Evolutionary conservation across 2,797 vertebrate species (phyloP).

Genomic region (Poeciliopsis presidionis): DNA sequence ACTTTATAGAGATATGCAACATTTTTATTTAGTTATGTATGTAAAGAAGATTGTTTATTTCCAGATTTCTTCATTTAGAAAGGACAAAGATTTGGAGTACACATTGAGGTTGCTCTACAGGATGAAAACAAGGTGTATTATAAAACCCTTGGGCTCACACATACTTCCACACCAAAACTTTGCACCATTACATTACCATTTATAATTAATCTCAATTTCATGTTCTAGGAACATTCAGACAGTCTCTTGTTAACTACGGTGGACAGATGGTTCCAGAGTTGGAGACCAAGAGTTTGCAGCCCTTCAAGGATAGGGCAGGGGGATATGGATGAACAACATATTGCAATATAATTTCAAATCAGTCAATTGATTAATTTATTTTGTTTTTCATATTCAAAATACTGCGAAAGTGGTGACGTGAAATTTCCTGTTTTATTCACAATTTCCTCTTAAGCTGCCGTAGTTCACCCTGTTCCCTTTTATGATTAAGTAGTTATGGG

Average conservation of each 20-base stretch:
- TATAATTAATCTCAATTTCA: conserved; percentile 33
- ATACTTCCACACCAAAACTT: neutral
- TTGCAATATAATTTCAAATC: no score
- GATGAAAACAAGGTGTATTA: neutral
- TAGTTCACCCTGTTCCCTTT: no score
- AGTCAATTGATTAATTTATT: no score
- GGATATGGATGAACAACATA: no score
- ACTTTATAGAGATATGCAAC: conserved; percentile 28
- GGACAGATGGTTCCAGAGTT: conserved; percentile 55
- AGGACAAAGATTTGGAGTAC: conserved; percentile 20
- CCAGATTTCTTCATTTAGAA: conserved; percentile 15
- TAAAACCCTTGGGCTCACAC: neutral
- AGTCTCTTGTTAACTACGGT: conserved; percentile 46
- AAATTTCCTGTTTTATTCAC: no score
- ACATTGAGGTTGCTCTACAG: conserved; percentile 21
- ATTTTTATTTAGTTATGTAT: conserved; percentile 49
- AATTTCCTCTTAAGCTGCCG: no score
- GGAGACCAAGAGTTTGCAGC: conserved; percentile 19
- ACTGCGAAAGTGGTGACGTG: no score
- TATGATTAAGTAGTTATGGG: no score
- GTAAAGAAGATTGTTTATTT: conserved; percentile 21
- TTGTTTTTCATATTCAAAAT: no score
- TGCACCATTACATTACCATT: neutral
- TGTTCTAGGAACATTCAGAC: conserved; percentile 37
- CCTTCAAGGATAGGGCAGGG: neutral